Percentiles rank a stretch among this genome's conserved stretches.
Conservation (phyloP, 2,113 vertebrate genomes). For the Pseudorectes ferrugineus region DNA sequence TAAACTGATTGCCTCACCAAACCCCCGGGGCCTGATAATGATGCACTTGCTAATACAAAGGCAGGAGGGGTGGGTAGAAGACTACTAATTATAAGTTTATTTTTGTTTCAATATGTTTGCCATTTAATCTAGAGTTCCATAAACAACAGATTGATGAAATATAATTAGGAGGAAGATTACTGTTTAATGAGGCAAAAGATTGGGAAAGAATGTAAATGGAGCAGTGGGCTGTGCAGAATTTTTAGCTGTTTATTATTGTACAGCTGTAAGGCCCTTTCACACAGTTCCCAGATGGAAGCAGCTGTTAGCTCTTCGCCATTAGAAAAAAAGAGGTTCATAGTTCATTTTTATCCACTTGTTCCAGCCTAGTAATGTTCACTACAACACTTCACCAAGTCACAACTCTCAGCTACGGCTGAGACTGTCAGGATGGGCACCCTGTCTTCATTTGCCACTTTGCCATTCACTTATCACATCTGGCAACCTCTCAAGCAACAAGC, state of each 20-base stretch:
- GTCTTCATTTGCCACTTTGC: conserved; percentile 60
- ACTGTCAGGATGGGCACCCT: conserved; percentile 33
- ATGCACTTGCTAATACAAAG: conserved; percentile 59
- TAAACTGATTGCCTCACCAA: conserved; percentile 38
- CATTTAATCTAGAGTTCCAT: conserved; percentile 75
- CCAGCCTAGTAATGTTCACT: conserved; percentile 43
- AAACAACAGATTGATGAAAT: conserved; percentile 84
- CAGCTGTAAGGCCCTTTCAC: conserved; percentile 72
- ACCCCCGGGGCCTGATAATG: conserved; percentile 37
- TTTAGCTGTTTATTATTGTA: conserved; percentile 79
- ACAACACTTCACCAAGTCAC: conserved; percentile 44
- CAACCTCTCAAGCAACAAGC: conserved; percentile 66
- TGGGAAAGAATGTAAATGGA: conserved; percentile 73
- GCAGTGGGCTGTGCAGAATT: conserved; percentile 38
- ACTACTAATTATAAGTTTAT: conserved; percentile 65
- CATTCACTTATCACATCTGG: conserved; percentile 70
- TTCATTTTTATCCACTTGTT: conserved; percentile 73
- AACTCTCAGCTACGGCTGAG: background rate
- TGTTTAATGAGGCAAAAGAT: conserved; percentile 77
- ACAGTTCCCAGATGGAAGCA: conserved; percentile 76
- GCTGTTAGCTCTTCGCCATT: conserved; percentile 56
- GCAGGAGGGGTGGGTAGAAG: conserved; percentile 32
- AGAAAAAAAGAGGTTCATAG: conserved; percentile 50
- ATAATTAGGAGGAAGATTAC: conserved; percentile 75
- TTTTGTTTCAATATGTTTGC: conserved; percentile 74